These are phyloP conservation scores for Nerophis lumbriciformis DNA, from an alignment of 2,113 vertebrate genomes.

Conservation along the genomic window DNA sequence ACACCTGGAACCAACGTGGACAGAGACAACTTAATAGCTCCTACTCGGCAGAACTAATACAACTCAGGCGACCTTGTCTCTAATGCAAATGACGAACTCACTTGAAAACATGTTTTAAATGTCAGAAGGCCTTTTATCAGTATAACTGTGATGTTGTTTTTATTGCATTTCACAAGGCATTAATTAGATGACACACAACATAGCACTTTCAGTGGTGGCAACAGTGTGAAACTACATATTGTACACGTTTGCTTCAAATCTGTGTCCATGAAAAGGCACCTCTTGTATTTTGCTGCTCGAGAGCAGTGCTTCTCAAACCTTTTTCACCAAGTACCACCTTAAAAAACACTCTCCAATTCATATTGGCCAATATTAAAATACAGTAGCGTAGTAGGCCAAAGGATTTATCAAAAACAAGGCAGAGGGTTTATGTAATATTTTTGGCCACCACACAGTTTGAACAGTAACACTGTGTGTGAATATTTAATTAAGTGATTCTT, in stretches of 20 bases:
- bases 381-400: no score
- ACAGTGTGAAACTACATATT: conserved; percentile 47
- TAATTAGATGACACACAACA: conserved; percentile 14
- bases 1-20: conserved; percentile 11
- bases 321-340: no score
- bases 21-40: neutral
- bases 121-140: neutral
- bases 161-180: conserved; percentile 30
- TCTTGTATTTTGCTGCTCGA: conserved; percentile 45
- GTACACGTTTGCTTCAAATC: conserved; percentile 5
- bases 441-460: no score
- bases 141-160: neutral
- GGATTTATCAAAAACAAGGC: no score
- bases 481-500: no score
- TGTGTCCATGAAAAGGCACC: conserved; percentile 60
- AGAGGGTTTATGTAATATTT: no score
- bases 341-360: no score
- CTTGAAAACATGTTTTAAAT: neutral
- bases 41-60: conserved; percentile 13
- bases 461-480: no score
- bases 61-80: conserved; percentile 6
- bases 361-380: no score
- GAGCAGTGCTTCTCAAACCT: neutral
- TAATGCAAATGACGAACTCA: conserved; percentile 2
- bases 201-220: conserved; percentile 47